Conservation (phyloP, 2,797 vertebrate species). For the Neomorphus geoffroyi region DNA sequence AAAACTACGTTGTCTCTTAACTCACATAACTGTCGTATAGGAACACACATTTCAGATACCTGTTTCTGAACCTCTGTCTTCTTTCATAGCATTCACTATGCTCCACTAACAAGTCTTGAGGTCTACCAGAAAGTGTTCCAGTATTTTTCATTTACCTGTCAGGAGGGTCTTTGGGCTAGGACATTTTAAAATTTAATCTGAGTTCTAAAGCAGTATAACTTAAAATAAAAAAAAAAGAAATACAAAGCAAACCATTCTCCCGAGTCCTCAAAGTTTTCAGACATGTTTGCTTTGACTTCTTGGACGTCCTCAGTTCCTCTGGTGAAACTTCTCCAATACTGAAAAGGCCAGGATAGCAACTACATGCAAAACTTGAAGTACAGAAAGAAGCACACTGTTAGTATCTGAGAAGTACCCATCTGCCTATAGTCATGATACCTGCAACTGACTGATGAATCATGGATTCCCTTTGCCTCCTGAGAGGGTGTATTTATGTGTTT, state of each 20-base stretch:
- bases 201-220: background rate
- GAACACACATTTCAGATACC: background rate
- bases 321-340: background rate
- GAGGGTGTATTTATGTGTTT: background rate
- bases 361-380: background rate
- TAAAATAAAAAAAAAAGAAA: background rate
- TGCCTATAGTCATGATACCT: accelerated
- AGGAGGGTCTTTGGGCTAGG: background rate
- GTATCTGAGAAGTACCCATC: background rate
- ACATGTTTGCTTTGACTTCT: background rate
- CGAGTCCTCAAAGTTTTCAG: background rate
- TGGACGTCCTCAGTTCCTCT: background rate
- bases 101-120: background rate
- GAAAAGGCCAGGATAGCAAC: background rate
- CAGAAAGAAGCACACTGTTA: background rate
- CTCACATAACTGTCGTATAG: background rate
- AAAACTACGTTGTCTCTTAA: background rate
- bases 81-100: background rate
- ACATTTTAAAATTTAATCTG: background rate
- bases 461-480: background rate
- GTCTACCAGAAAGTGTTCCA: background rate
- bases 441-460: background rate
- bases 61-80: background rate
- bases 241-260: background rate
- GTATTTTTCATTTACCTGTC: background rate